Base-by-base conservation (phyloP, 2,888 invertebrate genomes). In the Lithophane leautieri region DNA sequence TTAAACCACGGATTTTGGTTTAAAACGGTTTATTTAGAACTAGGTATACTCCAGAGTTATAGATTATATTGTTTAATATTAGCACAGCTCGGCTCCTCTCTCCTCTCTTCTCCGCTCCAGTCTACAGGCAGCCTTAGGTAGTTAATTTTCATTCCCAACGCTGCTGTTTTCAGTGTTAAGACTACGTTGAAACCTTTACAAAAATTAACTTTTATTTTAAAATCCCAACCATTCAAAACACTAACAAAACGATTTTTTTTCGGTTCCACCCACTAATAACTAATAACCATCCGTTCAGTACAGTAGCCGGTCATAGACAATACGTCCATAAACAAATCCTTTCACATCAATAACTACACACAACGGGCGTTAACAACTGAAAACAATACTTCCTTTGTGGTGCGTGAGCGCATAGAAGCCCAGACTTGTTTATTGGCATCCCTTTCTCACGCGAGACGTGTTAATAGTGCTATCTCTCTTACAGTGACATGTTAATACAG, bases 401-500 rank as follows among this genome's bases (percentile, higher is more conserved):
- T 89, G 86, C 90, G 88, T 91, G 76, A 78, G 91, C 91, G 91
- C 93, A 91, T 91, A 90, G 91, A 88, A 92, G 91, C 89, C 85
- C 82, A 85, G 81, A 83, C 87, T 76, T 79, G 82, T 86, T 87
- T 82, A 82, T 63, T 76, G 88, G 87, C 84, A 78, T 92, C 90
- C 79, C 85, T 79, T 80, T 90, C 89, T 81, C 75, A 86, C 88
- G 68, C 71, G 8, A 0, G 65, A 82, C 81, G 85, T 56, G 83
- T 88, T 80, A 58, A 89, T 91, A 83, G 82, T 79, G 83, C 86
- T 86, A 80, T 91, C 93, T 89, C 90, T 84, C 70, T 92, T 89
- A 83, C 82, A 92, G 88, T 94, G 94, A 94, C 94, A 94, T 92
- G 94, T 93, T 94, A 93, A 93, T 94, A 93, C 90, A 92, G 88